These are phyloP conservation scores for Aleiodes leptofemur DNA, from an alignment of 2,888 invertebrate species.

Conservation along the genomic window DNA sequence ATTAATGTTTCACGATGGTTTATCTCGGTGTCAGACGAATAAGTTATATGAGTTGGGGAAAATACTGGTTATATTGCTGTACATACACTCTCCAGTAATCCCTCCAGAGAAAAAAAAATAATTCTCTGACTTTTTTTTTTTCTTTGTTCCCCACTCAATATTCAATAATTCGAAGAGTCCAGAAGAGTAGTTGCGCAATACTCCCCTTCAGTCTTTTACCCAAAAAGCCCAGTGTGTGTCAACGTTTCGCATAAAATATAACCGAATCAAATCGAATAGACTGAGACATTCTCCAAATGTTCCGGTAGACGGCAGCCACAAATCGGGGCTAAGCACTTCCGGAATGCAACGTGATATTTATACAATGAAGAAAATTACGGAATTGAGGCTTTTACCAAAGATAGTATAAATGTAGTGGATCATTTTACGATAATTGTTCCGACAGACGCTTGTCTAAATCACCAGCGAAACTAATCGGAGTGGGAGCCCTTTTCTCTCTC, in stretches of 20 bases:
- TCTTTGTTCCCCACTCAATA: conserved; percentile 58
- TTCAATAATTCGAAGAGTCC: conserved; percentile 61
- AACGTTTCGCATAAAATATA: conserved; percentile 65
- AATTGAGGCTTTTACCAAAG: no score
- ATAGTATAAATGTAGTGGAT: conserved; percentile 18
- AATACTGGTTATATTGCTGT: conserved; percentile 4
- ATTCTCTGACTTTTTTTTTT: conserved; percentile 24
- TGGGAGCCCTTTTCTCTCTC: conserved; percentile 18
- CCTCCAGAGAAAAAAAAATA: conserved; percentile 13
- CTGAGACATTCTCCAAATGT: conserved; percentile 62
- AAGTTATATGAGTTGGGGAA: conserved; percentile 42
- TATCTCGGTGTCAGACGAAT: conserved; percentile 37
- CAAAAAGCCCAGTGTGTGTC: conserved; percentile 23
- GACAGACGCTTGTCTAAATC: conserved; percentile 53
- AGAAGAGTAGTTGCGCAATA: not conserved
- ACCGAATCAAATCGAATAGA: conserved; percentile 71
- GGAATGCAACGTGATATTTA: conserved; percentile 57
- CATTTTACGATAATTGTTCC: conserved; percentile 46
- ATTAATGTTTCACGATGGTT: conserved; percentile 46
- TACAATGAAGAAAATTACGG: conserved; percentile 38
- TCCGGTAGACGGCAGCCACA: conserved; percentile 60
- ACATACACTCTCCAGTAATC: conserved; percentile 19
- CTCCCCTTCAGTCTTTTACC: not conserved
- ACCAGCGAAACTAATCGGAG: conserved; percentile 55
- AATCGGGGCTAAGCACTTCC: conserved; percentile 74